Conservation (phyloP, 2,797 vertebrate genomes). For the Hoplostethus atlanticus region DNA sequence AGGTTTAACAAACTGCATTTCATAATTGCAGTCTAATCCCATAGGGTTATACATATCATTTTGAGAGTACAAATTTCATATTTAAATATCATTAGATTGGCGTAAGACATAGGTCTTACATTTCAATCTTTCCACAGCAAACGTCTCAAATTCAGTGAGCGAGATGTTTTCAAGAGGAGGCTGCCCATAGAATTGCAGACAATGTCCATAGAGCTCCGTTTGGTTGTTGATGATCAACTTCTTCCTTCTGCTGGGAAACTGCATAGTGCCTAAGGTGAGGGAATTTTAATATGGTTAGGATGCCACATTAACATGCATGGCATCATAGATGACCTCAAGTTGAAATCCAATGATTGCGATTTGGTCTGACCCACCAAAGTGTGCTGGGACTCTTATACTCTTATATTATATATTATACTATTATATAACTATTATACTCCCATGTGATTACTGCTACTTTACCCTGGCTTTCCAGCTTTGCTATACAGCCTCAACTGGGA, state of each 20-base stretch:
- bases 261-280: conserved; percentile 59
- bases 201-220: conserved; percentile 86
- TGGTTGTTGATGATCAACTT: conserved; percentile 63
- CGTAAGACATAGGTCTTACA: conserved; percentile 76
- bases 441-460: too few relatives aligned
- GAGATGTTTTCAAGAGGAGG: conserved; percentile 93
- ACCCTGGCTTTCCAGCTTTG: too few relatives aligned
- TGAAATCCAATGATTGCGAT: too few relatives aligned
- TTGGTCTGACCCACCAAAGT: too few relatives aligned
- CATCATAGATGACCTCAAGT: conserved; percentile 6
- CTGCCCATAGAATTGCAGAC: conserved; percentile 92
- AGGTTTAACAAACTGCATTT: background rate
- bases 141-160: conserved; percentile 91
- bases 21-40: background rate
- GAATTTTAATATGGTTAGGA: conserved; percentile 2
- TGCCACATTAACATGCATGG: background rate
- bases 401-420: too few relatives aligned
- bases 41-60: background rate
- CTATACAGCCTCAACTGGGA: too few relatives aligned
- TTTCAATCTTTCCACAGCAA: conserved; percentile 93
- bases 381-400: too few relatives aligned
- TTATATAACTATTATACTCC: too few relatives aligned
- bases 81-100: background rate
- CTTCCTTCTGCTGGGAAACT: conserved; percentile 63
- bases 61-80: background rate